Evolutionary conservation across 2,888 invertebrate species (phyloP), one percentile per base, ranked within the genome.

Genomic region (Diplolepis rosae): DNA sequence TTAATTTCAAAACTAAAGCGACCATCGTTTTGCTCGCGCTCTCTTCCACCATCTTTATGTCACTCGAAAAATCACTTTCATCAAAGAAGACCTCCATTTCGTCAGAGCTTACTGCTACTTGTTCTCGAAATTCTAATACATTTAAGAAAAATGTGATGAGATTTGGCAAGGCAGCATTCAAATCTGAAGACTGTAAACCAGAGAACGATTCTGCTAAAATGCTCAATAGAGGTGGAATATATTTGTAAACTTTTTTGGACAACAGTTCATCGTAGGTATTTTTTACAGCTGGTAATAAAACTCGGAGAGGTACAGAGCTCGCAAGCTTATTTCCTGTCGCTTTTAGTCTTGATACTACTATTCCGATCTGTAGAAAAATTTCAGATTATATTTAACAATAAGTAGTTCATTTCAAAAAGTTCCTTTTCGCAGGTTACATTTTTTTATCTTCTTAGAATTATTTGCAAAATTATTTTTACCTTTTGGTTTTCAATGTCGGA

Each of bases 1-100:
- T 97, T 30, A 98, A 89, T 88, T 97, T 97, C 65, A 98, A 89
- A 28, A 97, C 93, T 81, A 97, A 91, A 65, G 93, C 91, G 1
- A 95, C 93, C n/a, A 98, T 89, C 0, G 96, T 93, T 77, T 94
- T 92, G 0, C 96, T 92, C 0, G 96, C 92, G 82, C 93, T 91
- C 15, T 91, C 91, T 89, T 98, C 98, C 0, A 95, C 92, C 13
- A 84, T 83, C 39, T 91, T 90, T 0, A 94, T 90, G 61, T 90
- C 89, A 24, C 75, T 69, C 1, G 89, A 80, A 1, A 86, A 82
- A 5, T 84, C 74, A 67, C 89, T 87, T 0, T 84, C 88, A 39
- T 76, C 77, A 5, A 88, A 79, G 18, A 89, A 89, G 1, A 82
- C 83, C 1, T 91, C 75, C 76, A 82, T 81, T 42, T 74, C 61